Evolutionary conservation across 2,113 vertebrate genomes (phyloP), one percentile per base, ranked within the genome.

Genomic region (Helogale parvula): DNA sequence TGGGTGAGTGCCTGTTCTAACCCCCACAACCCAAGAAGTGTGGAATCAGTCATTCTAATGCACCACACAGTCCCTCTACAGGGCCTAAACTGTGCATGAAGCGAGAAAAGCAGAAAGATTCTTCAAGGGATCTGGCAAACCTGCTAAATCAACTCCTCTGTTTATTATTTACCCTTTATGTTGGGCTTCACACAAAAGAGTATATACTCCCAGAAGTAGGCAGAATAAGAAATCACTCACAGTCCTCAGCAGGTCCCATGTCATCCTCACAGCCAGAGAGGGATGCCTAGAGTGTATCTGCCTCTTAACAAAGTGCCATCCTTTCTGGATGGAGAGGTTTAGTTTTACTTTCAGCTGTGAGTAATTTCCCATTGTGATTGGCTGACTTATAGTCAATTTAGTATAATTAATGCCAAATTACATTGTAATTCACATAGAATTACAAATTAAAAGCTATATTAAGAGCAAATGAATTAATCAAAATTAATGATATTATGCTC

Each of bases 401-500:
- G 96, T 85, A 98, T 93, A 92, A 98, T 76, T 35, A 98, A 96
- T 90, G 52, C 91, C 91, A 82, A 97, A 98, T 54, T 96, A 98
- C 69, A 91, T 50, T 88, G 45, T 85, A 96, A 98, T 97, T 98
- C 98, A 98, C 94, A 45, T 47, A 98, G 97, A 98, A 85, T 89
- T 96, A 98, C 93, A 97, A 98, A 98, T 98, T 84, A 98, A 98
- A 93, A 97, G 90, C 71, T 95, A 90, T 93, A 98, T 97, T 98
- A 97, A 97, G 92, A 98, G 93, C 66, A 98, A 98, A 97, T 83
- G 96, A 97, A 97, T 96, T 98, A 96, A 98, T 96, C 96, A 98
- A 98, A 98, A 98, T 96, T 96, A 95, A 98, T 93, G 86, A 88
- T n/a, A 23, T 96, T 97, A 96, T 93, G 93, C 74, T 98, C 69